Percentiles rank a stretch among this genome's conserved stretches.
Evolutionary conservation across 2,797 vertebrate genomes (phyloP).

Genomic region (Cyprinella venusta): DNA sequence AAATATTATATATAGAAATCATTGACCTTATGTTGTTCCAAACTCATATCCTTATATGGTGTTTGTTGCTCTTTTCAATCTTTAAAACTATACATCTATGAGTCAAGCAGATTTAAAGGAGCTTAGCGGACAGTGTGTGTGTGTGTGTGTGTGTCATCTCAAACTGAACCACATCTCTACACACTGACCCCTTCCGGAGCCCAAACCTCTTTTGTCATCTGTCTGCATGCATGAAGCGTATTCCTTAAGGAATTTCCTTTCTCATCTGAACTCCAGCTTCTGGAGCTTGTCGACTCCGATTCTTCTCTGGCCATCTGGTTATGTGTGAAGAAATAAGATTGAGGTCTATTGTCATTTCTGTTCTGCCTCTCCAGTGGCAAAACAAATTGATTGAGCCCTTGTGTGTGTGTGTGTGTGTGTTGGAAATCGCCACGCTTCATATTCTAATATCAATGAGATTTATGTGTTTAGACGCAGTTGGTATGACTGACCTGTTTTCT

Average conservation of each 20-base stretch:
- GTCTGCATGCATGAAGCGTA: not conserved
- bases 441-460: slow-evolving; percentile 61
- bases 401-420: slow-evolving; percentile 6
- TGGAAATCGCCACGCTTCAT: slow-evolving; percentile 31
- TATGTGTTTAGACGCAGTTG: slow-evolving; percentile 71
- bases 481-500: slow-evolving; percentile 69
- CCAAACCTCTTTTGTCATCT: not conserved
- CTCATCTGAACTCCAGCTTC: not conserved
- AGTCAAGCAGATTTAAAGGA: not conserved
- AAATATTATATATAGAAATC: too few species aligned
- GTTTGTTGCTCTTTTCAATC: not conserved
- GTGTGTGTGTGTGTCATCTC: not conserved
- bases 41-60: not conserved
- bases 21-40: not conserved
- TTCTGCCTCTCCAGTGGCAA: slow-evolving; percentile 49
- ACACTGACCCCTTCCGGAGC: not conserved
- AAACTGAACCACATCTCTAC: not conserved
- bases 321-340: slow-evolving; percentile 44
- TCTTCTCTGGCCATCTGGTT: slow-evolving; percentile 26
- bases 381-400: slow-evolving; percentile 57
- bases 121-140: not conserved
- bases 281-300: slow-evolving; percentile 37
- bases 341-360: slow-evolving; percentile 49
- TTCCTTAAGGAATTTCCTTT: not conserved
- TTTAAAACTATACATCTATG: not conserved